Evolutionary conservation across 2,888 invertebrate genomes (phyloP).

Genomic region (Dorcus hopei): DNA sequence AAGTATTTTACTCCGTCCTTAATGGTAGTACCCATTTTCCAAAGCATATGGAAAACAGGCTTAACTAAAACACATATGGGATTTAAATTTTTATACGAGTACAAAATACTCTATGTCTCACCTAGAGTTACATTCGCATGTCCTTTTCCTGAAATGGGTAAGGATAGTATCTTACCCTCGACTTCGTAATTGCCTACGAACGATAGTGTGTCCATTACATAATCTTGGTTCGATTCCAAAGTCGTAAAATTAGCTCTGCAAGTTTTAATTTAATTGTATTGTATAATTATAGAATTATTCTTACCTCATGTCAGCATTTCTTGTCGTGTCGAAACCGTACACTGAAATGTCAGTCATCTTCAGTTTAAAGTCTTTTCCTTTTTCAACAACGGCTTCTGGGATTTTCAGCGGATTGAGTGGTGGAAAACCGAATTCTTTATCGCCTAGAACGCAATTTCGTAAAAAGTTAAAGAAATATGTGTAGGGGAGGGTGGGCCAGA

Average conservation of each 20-base stretch:
- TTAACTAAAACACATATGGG: no score
- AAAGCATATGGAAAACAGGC: conserved; percentile 1
- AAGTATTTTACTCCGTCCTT: conserved; percentile 10
- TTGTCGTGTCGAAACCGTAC: conserved; percentile 26
- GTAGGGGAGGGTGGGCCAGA: no score
- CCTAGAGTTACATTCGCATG: conserved; percentile 10
- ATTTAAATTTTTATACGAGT: background rate
- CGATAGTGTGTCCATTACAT: background rate
- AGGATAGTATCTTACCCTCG: conserved; percentile 8
- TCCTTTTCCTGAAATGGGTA: conserved; percentile 11
- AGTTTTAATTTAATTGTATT: no score
- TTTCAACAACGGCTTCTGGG: conserved; percentile 24
- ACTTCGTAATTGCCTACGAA: conserved; percentile 11
- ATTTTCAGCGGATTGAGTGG: conserved; percentile 29
- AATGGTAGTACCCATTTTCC: conserved; percentile 3
- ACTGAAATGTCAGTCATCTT: conserved; percentile 24
- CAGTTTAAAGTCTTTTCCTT: conserved; percentile 23
- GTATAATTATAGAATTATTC: conserved; percentile 3
- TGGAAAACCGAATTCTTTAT: conserved; percentile 31
- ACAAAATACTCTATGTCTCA: background rate
- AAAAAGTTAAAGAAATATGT: no score
- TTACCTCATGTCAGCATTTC: conserved; percentile 24
- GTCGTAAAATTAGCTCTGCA: background rate
- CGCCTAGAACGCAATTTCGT: conserved; percentile 22
- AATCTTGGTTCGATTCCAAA: no score